These are phyloP conservation scores for Cyclophora albipunctata DNA, from an alignment of 2,888 invertebrate species.

Conservation along the genomic window DNA sequence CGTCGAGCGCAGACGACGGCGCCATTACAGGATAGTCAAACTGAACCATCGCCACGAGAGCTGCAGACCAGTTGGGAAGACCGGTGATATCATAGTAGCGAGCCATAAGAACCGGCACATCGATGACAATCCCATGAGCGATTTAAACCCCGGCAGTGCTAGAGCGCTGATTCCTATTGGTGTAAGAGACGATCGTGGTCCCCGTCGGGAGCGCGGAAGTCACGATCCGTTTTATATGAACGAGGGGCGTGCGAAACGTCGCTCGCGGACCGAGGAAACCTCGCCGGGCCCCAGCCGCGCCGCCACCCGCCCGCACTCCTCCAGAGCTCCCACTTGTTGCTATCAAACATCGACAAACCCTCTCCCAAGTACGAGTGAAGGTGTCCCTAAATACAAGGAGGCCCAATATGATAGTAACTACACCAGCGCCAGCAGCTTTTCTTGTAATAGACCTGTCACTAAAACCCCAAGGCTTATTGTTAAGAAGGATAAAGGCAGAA, in stretches of 20 bases:
- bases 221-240: constrained; percentile 36
- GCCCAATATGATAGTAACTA: constrained; percentile 10
- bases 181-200: constrained; percentile 29
- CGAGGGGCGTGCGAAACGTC: constrained; percentile 29
- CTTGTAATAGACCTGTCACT: constrained; percentile 25
- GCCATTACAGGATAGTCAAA: constrained; percentile 67
- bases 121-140: constrained; percentile 39
- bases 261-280: constrained; percentile 36
- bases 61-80: constrained; percentile 58
- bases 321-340: constrained; percentile 49
- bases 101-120: constrained; percentile 55
- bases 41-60: constrained; percentile 61
- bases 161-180: constrained; percentile 26
- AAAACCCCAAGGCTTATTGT: constrained; percentile 48
- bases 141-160: constrained; percentile 40
- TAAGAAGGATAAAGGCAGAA: constrained; percentile 46
- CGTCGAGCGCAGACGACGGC: constrained; percentile 57
- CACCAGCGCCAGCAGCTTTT: constrained; percentile 41
- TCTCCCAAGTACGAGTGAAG: constrained; percentile 16
- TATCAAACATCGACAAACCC: constrained; percentile 41
- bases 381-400: not conserved
- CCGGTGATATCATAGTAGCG: constrained; percentile 66
- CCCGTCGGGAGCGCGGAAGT: constrained; percentile 38
- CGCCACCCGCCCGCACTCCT: constrained; percentile 29
- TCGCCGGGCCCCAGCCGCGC: constrained; percentile 55